These are phyloP conservation scores for Hyperoplus immaculatus DNA, from an alignment of 2,797 vertebrate genomes.

Conservation along the genomic window DNA sequence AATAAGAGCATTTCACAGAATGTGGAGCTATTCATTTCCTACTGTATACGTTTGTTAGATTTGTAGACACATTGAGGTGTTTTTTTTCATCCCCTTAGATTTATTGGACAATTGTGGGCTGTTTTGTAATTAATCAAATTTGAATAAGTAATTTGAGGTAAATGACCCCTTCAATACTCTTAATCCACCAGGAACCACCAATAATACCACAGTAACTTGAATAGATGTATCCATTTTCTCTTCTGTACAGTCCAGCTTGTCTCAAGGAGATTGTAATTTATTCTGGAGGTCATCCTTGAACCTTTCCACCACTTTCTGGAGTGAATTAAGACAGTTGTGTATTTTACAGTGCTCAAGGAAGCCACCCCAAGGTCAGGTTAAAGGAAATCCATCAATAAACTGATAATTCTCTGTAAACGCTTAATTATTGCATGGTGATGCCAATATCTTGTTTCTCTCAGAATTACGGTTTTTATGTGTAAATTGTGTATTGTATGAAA, in stretches of 20 bases:
- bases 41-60: background rate
- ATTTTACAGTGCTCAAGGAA: constrained; percentile 63
- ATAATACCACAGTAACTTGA: constrained; percentile 31
- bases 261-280: constrained; percentile 77
- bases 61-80: background rate
- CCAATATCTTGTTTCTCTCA: constrained; percentile 51
- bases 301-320: constrained; percentile 63
- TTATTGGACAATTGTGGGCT: constrained; percentile 1
- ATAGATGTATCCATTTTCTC: constrained; percentile 56
- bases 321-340: constrained; percentile 51
- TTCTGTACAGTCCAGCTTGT: constrained; percentile 64
- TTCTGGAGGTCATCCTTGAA: constrained; percentile 60
- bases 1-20: background rate
- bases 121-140: background rate
- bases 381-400: constrained; percentile 49
- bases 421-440: constrained; percentile 79
- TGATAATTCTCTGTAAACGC: constrained; percentile 63
- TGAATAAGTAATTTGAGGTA: constrained; percentile 8
- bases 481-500: constrained; percentile 83
- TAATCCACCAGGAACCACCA: constrained; percentile 21
- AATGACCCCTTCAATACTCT: background rate
- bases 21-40: background rate
- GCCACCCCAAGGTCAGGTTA: constrained; percentile 41
- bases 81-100: background rate
- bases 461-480: constrained; percentile 69